Conservation (phyloP, 2,888 invertebrate species). For the Drosophila diplacantha region DNA sequence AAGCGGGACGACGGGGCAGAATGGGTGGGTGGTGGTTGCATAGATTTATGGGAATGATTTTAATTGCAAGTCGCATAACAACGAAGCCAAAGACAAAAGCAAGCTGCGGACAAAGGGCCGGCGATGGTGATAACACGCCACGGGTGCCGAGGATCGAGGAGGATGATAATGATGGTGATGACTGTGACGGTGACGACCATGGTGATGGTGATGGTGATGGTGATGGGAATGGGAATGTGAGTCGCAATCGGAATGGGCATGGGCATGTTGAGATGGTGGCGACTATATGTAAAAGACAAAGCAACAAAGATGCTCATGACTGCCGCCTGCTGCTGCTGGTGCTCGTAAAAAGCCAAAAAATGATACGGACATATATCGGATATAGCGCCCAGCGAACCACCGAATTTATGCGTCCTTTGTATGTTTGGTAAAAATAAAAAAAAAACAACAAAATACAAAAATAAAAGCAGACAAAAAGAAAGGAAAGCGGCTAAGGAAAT, state of each 20-base stretch:
- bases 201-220: conserved; percentile 5
- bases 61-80: conserved; percentile 44
- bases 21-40: conserved; percentile 14
- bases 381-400: conserved; percentile 26
- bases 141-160: conserved; percentile 19
- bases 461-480: conserved; percentile 18
- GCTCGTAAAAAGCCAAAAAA: conserved; percentile 55
- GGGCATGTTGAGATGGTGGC: conserved; percentile 4
- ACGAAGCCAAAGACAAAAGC: conserved; percentile 29
- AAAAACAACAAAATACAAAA: not conserved
- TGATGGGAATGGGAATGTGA: not conserved
- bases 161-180: conserved; percentile 14
- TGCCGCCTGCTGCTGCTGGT: conserved; percentile 20
- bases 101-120: conserved; percentile 49
- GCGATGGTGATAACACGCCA: conserved; percentile 12
- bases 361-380: conserved; percentile 24
- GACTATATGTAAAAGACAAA: conserved; percentile 7
- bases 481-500: conserved; percentile 36
- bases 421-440: conserved; percentile 24
- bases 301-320: conserved; percentile 27
- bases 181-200: conserved; percentile 4
- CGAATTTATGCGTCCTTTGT: conserved; percentile 64
- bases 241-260: not conserved
- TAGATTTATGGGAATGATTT: conserved; percentile 57
- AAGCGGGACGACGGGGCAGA: not conserved